Conservation (phyloP, 2,113 vertebrate species). For the Balaeniceps rex region DNA sequence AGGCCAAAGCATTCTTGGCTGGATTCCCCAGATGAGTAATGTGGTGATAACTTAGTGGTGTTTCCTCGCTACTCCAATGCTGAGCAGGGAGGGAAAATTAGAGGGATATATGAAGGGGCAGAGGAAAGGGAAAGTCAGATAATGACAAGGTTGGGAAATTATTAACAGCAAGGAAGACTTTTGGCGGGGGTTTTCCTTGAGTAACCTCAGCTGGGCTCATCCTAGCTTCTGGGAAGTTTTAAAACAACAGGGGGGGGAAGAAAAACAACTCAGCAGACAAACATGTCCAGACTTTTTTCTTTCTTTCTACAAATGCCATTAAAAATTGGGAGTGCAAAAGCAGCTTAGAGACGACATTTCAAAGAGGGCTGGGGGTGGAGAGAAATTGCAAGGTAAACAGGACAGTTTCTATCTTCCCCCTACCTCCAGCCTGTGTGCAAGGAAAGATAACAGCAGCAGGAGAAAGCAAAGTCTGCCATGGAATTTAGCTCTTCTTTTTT, state of each 20-base stretch:
- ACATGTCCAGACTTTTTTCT: not conserved
- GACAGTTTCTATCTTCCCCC: conserved; percentile 28
- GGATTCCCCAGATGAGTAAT: not conserved
- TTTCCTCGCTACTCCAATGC: not conserved
- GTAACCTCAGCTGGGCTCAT: not conserved
- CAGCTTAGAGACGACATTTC: conserved; percentile 49
- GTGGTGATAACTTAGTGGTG: not conserved
- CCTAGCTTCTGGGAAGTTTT: not conserved
- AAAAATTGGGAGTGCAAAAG: conserved; percentile 14
- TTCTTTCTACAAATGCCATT: conserved; percentile 27
- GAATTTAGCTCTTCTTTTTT: conserved; percentile 53
- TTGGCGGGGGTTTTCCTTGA: not conserved
- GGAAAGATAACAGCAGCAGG: conserved; percentile 60
- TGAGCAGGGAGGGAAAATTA: not conserved
- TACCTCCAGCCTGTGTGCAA: conserved; percentile 48
- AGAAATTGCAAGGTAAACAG: conserved; percentile 54
- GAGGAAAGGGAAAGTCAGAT: not conserved
- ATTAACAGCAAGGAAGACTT: not conserved
- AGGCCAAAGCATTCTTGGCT: conserved; percentile 21
- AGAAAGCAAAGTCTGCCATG: conserved; percentile 40
- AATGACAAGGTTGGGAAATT: not conserved
- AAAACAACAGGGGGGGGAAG: not conserved
- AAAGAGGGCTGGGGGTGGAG: not conserved
- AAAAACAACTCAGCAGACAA: not conserved
- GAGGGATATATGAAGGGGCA: not conserved